phyloP scores from a whole-genome alignment of 1,140 invertebrate genomes.

The Amyelois transitella region DNA sequence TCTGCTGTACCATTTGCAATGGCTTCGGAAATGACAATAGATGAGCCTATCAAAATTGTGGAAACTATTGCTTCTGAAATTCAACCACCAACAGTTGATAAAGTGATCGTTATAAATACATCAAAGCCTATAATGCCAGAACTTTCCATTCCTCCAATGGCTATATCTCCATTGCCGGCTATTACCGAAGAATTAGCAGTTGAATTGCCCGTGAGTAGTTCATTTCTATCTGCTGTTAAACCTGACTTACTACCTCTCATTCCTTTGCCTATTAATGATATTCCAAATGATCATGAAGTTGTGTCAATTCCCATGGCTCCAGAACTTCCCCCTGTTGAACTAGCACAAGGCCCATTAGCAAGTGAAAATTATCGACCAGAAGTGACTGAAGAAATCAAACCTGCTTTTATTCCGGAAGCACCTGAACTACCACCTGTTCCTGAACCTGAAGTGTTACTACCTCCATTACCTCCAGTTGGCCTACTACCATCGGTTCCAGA shows the following conservation, averaged over 20 bases:
- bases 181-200: not conserved
- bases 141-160: no score
- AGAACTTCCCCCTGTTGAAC: not conserved
- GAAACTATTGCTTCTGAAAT: slow-evolving; percentile 4
- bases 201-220: not conserved
- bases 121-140: not conserved
- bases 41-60: slow-evolving; percentile 5
- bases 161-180: not conserved
- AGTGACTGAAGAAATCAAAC: not conserved
- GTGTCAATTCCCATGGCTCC: no score
- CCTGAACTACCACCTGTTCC: not conserved
- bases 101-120: slow-evolving; percentile 3
- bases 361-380: not conserved
- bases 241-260: not conserved
- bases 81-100: not conserved
- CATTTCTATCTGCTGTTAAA: not conserved
- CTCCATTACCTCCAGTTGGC: not conserved
- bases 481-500: not conserved
- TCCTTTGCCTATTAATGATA: not conserved
- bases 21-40: slow-evolving; percentile 1
- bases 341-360: not conserved
- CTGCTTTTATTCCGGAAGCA: slow-evolving; percentile 6
- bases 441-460: not conserved
- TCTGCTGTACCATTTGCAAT: not conserved
- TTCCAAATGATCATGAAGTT: no score